Evolutionary conservation across 2,888 invertebrate species (phyloP), one percentile per base, ranked within the genome.

Genomic region (Oscheius myriophilus): DNA sequence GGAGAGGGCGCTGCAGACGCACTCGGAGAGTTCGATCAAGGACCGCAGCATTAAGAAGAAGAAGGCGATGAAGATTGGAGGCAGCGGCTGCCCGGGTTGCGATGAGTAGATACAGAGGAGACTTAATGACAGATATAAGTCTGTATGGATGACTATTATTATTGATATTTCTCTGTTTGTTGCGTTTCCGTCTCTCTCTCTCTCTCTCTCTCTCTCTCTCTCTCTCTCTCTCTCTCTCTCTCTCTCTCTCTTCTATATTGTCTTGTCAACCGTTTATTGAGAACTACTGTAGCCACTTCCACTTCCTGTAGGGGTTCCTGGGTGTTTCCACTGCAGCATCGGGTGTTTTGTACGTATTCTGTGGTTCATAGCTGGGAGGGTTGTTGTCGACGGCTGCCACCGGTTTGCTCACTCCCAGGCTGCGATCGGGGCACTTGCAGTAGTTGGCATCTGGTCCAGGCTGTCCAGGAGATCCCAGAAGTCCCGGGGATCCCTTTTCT

Each of bases 361-460:
- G 63, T 18, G 63, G 78, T 53, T 78, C 73, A 55, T 78, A 78
- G n/a, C 71, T 59, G 39, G 77, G 77, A 23, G 73, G 73, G 33
- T 71, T 68, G 18, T 51, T 26, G 63, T 71, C 62, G 7, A 42
- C 49, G 45, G 67, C 52, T 45, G 74, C 69, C 18, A 75, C 67
- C 6, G 71, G 63, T 49, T 77, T 72, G 68, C 74, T 74, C 54
- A 79, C 75, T 23, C 71, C 79, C 0, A 77, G 77, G 21, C 73
- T 75, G 51, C 78, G 61, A 41, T 78, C 78, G 16, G 80, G 80
- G 57, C 80, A 80, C 64, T 80, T 80, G 65, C 80, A 80, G 66
- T 80, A 80, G 25, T 70, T 71, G 25, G 77, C 80, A 43, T 80
- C 80, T 43, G 72, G 61, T 26, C 74, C 74, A 26, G 74, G 72